Evolutionary conservation across 1,140 invertebrate species (phyloP).

Genomic region (Pinna nobilis): DNA sequence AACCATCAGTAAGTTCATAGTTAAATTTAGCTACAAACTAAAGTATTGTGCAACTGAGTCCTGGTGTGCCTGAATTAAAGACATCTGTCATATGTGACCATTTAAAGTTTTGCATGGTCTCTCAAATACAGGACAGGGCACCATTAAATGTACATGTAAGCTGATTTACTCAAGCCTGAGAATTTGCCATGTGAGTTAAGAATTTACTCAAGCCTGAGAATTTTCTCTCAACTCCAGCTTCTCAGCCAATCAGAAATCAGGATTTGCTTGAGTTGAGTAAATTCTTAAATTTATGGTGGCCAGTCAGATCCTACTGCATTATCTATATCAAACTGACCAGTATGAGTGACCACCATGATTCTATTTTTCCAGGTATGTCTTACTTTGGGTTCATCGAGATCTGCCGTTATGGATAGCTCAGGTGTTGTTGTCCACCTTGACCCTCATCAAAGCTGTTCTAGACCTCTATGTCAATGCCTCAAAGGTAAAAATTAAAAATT

Average conservation of each 20-base stretch:
- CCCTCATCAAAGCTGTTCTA: conserved; percentile 91
- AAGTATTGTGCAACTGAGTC: too few relatives aligned
- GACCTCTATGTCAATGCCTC: conserved; percentile 91
- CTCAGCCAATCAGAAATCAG: too few relatives aligned
- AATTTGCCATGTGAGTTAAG: not conserved
- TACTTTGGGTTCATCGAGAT: conserved; percentile 93
- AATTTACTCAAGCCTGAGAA: too few relatives aligned
- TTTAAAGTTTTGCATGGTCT: too few relatives aligned
- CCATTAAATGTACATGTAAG: too few relatives aligned
- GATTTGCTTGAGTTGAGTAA: too few relatives aligned
- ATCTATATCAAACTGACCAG: not conserved
- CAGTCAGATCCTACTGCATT: not conserved
- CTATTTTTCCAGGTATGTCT: conserved; percentile 82
- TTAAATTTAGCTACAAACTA: too few relatives aligned
- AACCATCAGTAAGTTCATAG: too few relatives aligned
- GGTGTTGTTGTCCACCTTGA: conserved; percentile 90
- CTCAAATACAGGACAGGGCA: too few relatives aligned
- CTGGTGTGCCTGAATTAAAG: not conserved
- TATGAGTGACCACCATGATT: not conserved
- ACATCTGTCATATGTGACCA: too few relatives aligned
- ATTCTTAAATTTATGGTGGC: not conserved
- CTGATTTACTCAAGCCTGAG: too few relatives aligned
- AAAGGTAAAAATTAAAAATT: conserved; percentile 82
- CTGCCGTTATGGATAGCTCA: conserved; percentile 91
- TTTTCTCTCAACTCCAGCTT: too few relatives aligned